These are phyloP conservation scores for Phycodurus eques DNA, from an alignment of 2,113 vertebrate species.

Conservation along the genomic window DNA sequence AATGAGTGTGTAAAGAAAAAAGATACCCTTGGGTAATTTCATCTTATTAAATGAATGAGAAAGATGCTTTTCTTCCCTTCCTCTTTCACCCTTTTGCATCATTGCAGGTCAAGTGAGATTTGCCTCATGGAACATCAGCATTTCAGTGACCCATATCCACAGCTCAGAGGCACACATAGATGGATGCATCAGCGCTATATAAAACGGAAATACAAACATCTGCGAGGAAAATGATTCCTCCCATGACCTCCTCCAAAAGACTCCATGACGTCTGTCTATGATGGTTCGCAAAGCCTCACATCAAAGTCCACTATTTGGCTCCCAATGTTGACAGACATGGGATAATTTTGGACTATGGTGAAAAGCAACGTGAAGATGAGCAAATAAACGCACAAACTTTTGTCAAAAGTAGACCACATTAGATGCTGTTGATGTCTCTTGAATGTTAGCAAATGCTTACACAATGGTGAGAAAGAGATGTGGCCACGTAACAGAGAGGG, in stretches of 20 bases:
- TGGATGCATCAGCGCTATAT: conserved; percentile 36
- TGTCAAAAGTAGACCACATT: conserved; percentile 90
- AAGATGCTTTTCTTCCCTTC: conserved; percentile 9
- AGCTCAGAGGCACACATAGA: conserved; percentile 50
- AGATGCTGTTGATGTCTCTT: conserved; percentile 89
- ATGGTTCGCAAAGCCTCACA: conserved; percentile 94
- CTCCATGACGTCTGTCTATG: conserved; percentile 48
- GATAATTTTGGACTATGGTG: conserved; percentile 93
- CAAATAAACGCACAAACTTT: conserved; percentile 88
- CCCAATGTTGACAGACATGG: conserved; percentile 86
- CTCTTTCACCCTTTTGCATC: conserved; percentile 17
- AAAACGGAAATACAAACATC: conserved; percentile 22
- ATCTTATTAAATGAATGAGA: conserved; percentile 35
- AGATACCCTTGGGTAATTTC: conserved; percentile 38
- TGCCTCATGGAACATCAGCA: conserved; percentile 47
- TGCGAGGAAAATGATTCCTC: neutral
- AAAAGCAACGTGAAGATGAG: conserved; percentile 96
- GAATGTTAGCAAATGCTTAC: conserved; percentile 89
- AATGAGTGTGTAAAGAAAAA: conserved; percentile 9
- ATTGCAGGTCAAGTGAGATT: conserved; percentile 42
- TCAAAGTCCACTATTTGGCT: conserved; percentile 87
- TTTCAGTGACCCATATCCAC: conserved; percentile 58
- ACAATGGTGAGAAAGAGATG: conserved; percentile 90
- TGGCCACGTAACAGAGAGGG: conserved; percentile 87
- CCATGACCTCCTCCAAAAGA: neutral